These are phyloP conservation scores for Pantherophis guttatus DNA, from an alignment of 2,113 vertebrate species.

Conservation along the genomic window DNA sequence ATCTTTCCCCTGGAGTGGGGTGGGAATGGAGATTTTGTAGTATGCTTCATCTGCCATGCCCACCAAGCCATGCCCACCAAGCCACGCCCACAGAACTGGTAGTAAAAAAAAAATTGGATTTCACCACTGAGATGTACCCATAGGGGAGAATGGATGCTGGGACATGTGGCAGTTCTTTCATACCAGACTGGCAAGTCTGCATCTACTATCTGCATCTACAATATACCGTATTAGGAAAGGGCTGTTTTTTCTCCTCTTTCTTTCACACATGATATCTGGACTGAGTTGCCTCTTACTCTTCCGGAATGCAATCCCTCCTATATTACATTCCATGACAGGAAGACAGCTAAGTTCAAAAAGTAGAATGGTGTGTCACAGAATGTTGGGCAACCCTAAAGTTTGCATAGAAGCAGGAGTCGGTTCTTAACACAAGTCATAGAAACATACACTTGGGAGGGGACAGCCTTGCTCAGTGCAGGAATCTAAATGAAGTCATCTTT, in stretches of 20 bases:
- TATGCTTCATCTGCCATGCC: too few relatives aligned
- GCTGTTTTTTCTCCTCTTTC: too few relatives aligned
- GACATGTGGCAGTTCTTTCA: not conserved
- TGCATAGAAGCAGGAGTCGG: not conserved
- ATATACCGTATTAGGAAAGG: not conserved
- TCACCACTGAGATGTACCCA: not conserved
- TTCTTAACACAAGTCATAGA: not conserved
- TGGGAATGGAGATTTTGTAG: too few relatives aligned
- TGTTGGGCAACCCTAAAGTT: not conserved
- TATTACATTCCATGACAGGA: not conserved
- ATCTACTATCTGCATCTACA: not conserved
- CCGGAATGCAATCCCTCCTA: too few relatives aligned
- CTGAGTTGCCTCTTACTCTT: too few relatives aligned
- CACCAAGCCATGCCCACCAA: too few relatives aligned
- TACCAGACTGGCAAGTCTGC: not conserved
- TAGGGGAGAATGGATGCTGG: not conserved
- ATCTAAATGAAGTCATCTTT: not conserved
- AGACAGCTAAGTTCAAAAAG: not conserved
- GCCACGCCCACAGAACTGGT: too few relatives aligned
- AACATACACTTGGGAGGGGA: not conserved
- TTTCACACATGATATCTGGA: too few relatives aligned
- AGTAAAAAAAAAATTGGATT: too few relatives aligned
- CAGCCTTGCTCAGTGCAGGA: not conserved
- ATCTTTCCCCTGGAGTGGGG: too few relatives aligned
- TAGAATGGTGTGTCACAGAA: not conserved